A percentile compares a stretch with the other conserved stretches of the same genome.
These are phyloP conservation scores for Gastrophryne carolinensis DNA, from an alignment of 2,797 vertebrate species.

Conservation along the genomic window DNA sequence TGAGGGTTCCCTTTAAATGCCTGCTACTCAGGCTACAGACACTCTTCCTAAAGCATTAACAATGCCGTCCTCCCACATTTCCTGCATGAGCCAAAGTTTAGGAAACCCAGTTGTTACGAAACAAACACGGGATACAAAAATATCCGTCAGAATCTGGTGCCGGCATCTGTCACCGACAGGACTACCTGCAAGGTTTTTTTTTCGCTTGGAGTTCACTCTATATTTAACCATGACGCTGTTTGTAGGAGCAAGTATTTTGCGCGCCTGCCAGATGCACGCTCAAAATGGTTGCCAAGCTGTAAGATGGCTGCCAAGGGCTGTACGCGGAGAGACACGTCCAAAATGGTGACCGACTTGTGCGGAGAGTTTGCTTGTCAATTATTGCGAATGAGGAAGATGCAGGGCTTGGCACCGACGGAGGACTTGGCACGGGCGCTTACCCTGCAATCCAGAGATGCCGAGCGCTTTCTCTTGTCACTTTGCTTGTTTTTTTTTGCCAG, in stretches of 20 bases:
- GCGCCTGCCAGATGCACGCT: slow-evolving; percentile 81
- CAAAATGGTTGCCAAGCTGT: slow-evolving; percentile 98
- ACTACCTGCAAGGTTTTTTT: neutral
- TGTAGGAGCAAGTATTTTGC: slow-evolving; percentile 72
- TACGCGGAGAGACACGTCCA: slow-evolving; percentile 67
- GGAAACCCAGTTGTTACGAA: neutral
- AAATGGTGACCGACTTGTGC: slow-evolving; percentile 70
- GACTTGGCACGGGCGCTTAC: slow-evolving; percentile 79
- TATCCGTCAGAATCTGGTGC: slow-evolving; percentile 39
- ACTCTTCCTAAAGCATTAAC: slow-evolving; percentile 4
- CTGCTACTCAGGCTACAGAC: no score
- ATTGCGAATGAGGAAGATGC: slow-evolving; percentile 70
- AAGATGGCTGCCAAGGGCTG: slow-evolving; percentile 94
- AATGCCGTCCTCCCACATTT: neutral
- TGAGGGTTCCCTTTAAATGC: no score
- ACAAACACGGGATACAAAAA: slow-evolving; percentile 8
- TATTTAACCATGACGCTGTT: slow-evolving; percentile 74
- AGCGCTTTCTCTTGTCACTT: slow-evolving; percentile 79
- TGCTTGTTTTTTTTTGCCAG: slow-evolving; percentile 76
- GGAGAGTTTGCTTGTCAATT: slow-evolving; percentile 57
- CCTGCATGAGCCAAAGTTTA: neutral
- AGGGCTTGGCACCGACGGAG: slow-evolving; percentile 78
- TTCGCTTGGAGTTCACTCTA: slow-evolving; percentile 66
- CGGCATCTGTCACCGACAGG: neutral
- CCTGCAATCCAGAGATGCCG: slow-evolving; percentile 87